phyloP scores from a whole-genome alignment of 2,888 invertebrate species.

The Drosophila fulvimacula region DNA sequence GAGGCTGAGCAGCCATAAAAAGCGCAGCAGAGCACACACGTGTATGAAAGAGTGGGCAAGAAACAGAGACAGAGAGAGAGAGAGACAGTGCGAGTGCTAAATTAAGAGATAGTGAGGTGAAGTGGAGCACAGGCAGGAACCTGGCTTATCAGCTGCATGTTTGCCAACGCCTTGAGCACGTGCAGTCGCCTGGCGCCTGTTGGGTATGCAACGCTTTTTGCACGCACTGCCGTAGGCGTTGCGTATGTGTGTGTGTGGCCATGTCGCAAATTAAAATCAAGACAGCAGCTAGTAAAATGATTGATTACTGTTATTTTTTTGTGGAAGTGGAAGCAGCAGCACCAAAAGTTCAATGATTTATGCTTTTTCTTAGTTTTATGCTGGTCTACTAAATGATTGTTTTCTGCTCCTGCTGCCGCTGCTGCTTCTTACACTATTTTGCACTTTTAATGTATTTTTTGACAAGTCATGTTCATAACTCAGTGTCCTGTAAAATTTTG shows the following conservation, averaged over 20 bases:
- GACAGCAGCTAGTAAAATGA: constrained; percentile 62
- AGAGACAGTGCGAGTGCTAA: not conserved
- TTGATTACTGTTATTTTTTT: constrained; percentile 62
- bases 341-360: constrained; percentile 73
- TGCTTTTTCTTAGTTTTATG: constrained; percentile 57
- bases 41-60: not conserved
- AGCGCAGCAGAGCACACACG: constrained; percentile 9
- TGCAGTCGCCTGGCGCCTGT: constrained; percentile 34
- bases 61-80: too few species aligned
- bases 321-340: constrained; percentile 6
- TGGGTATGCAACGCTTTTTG: constrained; percentile 56
- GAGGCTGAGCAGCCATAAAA: constrained; percentile 7
- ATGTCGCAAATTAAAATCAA: constrained; percentile 77
- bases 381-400: constrained; percentile 71
- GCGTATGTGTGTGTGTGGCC: constrained; percentile 20
- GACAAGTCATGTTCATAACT: constrained; percentile 81
- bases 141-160: constrained; percentile 60
- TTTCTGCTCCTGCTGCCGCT: constrained; percentile 43
- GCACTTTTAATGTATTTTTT: constrained; percentile 75
- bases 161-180: constrained; percentile 62
- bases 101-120: constrained; percentile 6
- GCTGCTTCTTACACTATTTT: constrained; percentile 59
- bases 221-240: constrained; percentile 21
- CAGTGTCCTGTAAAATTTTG: constrained; percentile 75
- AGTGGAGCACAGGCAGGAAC: not conserved